Base-by-base conservation (phyloP, 2,888 invertebrate genomes). In the Isoperla grammatica region DNA sequence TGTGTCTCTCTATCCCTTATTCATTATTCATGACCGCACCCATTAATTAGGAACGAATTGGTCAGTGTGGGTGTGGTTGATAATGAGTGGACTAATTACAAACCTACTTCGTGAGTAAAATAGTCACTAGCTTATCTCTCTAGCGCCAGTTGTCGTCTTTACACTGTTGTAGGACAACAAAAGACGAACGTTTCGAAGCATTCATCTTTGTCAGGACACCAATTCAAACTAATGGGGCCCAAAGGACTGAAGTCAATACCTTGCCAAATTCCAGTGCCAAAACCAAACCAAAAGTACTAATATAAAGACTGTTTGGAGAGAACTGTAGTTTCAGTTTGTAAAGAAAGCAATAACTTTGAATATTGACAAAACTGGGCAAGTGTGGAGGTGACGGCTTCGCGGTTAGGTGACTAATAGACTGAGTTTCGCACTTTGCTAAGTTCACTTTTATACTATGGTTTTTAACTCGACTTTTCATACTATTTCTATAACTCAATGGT, bases 341-440 rank as follows among this genome's bases (percentile, higher is more conserved):
- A 56, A 56, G 56, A 56, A 59, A 61, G 61, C 56, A 56, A 61
- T 61, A 61, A 59, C 59, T 61, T 61, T 61, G 55, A 56, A 59
- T 61, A 61, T 58, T 61, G 61, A 59, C 61, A 61, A 59, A 61
- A 61, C 56, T 40, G 56, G 39, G 61, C 13, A 39, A 22, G 57
- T 48, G 61, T 59, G 59, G 29, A 35, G 59, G 39, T 61, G 59
- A 59, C 61, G 37, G 29, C 50, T 58, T 56, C 29, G 55, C 13
- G 61, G 40, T 53, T 3, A 37, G 39, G 53, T 53, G 53, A 53
- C 39, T 39, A 53, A 53, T 53, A 15, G 53, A 50, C 20, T 17
- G 22, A 19, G 46, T 22, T 46, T 29, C 29, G 4, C 29, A 29
- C 29, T 29, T 29, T 29, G 29, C 29, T 29, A 29, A 29, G 29